phyloP scores from a whole-genome alignment of 2,888 invertebrate genomes.

The Dromius quadrimaculatus region DNA sequence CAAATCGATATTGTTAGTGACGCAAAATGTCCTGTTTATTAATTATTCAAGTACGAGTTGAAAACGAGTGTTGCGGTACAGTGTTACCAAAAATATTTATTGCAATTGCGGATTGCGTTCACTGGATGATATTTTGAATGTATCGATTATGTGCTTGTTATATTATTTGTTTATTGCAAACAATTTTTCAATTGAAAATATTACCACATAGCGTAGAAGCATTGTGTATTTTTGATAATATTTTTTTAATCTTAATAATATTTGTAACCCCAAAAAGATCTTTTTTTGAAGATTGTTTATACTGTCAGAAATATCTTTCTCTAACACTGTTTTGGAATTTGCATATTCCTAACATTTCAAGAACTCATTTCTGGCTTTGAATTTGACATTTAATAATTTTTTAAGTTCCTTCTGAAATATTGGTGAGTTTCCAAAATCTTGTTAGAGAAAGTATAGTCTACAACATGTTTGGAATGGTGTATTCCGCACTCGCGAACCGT shows the following conservation, averaged over 20 bases:
- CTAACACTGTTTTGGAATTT: too few relatives aligned
- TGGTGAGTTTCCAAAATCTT: too few relatives aligned
- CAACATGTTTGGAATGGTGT: too few relatives aligned
- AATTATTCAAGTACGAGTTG: slow-evolving; percentile 43
- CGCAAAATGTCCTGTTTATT: slow-evolving; percentile 46
- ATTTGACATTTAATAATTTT: too few relatives aligned
- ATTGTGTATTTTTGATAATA: background rate
- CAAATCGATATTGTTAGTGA: slow-evolving; percentile 48
- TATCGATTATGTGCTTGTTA: slow-evolving; percentile 11
- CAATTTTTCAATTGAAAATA: slow-evolving; percentile 20
- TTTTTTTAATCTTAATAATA: background rate
- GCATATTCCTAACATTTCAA: too few relatives aligned
- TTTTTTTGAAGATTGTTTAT: too few relatives aligned
- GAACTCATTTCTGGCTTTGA: too few relatives aligned
- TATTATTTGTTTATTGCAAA: slow-evolving; percentile 27
- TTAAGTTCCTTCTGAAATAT: too few relatives aligned
- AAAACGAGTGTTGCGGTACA: slow-evolving; percentile 29
- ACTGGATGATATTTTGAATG: slow-evolving; percentile 17
- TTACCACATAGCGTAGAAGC: background rate
- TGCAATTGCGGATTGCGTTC: slow-evolving; percentile 14
- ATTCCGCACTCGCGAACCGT: too few relatives aligned
- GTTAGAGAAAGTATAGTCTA: too few relatives aligned
- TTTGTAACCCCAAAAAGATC: too few relatives aligned
- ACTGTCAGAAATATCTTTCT: too few relatives aligned
- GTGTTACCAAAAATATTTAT: slow-evolving; percentile 27